phyloP scores from a whole-genome alignment of 1,140 invertebrate species.

The Drosophila nigrodunni region DNA sequence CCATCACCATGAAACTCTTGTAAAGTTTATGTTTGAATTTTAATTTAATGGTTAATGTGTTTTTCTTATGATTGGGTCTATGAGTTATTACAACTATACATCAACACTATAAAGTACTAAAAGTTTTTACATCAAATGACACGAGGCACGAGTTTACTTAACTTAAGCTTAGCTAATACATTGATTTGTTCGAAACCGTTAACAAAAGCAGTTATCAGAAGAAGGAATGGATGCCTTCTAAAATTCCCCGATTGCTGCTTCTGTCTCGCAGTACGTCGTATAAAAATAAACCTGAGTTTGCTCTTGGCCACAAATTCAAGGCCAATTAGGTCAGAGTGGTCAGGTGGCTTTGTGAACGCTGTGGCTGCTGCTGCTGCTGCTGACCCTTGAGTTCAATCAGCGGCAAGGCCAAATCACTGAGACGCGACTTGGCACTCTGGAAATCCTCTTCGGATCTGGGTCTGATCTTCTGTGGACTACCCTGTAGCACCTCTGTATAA shows the following conservation, averaged over 20 bases:
- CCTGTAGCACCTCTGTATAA: slow-evolving; percentile 55
- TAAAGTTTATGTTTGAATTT: slow-evolving; percentile 59
- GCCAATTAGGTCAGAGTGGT: slow-evolving; percentile 46
- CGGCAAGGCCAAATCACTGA: slow-evolving; percentile 72
- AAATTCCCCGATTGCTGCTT: too few species aligned
- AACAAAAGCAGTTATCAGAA: background rate
- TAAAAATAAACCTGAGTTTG: slow-evolving; percentile 79
- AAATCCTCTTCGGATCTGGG: slow-evolving; percentile 76
- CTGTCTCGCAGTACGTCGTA: slow-evolving; percentile 31
- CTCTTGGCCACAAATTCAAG: background rate
- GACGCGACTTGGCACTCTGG: slow-evolving; percentile 76
- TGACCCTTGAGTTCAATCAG: slow-evolving; percentile 50
- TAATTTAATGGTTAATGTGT: slow-evolving; percentile 51
- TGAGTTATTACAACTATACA: slow-evolving; percentile 45
- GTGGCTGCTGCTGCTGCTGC: slow-evolving; percentile 31
- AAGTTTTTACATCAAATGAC: slow-evolving; percentile 9
- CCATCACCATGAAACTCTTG: slow-evolving; percentile 87
- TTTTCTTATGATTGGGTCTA: slow-evolving; percentile 28
- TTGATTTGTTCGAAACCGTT: slow-evolving; percentile 39
- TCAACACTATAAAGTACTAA: slow-evolving; percentile 22
- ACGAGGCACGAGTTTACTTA: slow-evolving; percentile 73
- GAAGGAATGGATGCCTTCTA: background rate
- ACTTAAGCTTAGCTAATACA: slow-evolving; percentile 43
- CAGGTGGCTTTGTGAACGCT: slow-evolving; percentile 28
- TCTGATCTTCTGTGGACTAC: slow-evolving; percentile 52